A percentile compares a stretch with the other conserved stretches of the same genome.
phyloP scores from a whole-genome alignment of 2,888 invertebrate species.

The Heteromyza rotundicornis region DNA sequence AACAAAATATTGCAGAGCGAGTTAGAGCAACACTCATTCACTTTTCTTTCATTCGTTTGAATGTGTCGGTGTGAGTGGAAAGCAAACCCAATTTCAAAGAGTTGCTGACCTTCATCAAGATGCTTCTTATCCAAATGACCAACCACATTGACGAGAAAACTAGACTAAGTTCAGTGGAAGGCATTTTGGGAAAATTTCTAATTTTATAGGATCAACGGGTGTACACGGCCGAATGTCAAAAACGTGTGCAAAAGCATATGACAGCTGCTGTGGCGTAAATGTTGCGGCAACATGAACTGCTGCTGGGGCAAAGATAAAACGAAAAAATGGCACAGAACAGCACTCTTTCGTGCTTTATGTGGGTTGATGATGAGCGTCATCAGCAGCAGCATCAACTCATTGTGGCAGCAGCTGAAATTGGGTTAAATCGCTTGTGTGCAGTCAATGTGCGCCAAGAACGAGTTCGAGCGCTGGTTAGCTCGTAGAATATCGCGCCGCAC shows the following conservation, averaged over 20 bases:
- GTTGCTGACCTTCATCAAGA: too few species aligned
- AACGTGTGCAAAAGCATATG: neutral
- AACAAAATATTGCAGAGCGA: too few species aligned
- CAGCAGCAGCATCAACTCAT: neutral
- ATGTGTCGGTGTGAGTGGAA: too few species aligned
- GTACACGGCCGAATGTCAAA: neutral
- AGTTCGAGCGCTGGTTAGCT: neutral
- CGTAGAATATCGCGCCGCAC: neutral
- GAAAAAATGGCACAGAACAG: neutral
- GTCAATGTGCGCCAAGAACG: neutral
- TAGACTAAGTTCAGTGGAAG: too few species aligned
- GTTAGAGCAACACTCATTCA: too few species aligned
- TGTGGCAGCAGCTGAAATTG: neutral
- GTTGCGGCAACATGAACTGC: neutral
- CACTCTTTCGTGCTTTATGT: neutral
- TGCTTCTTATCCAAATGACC: too few species aligned
- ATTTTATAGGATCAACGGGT: neutral
- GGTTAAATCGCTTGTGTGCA: neutral
- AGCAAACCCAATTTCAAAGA: too few species aligned
- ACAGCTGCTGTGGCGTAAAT: constrained; percentile 2
- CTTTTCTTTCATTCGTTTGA: too few species aligned
- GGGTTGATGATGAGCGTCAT: neutral
- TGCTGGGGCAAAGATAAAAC: neutral
- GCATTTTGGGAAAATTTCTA: neutral
- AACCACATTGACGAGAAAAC: too few species aligned